Base-by-base conservation (phyloP, 2,113 vertebrate species). In the Paramormyrops kingsleyae region DNA sequence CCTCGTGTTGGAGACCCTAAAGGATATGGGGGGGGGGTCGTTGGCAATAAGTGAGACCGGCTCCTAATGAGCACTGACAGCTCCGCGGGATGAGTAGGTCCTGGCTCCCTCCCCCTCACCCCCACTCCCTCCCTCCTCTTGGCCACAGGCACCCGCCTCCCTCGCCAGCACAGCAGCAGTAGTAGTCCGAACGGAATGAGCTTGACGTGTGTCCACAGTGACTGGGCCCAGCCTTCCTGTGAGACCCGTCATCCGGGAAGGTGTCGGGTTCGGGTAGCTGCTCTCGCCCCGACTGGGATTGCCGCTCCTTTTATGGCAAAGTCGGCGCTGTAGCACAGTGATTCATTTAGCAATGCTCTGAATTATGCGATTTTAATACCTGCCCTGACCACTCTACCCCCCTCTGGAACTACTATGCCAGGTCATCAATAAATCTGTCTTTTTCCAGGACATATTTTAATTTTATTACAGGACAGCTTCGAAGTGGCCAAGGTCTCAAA, bases 61-160 rank as follows among this genome's bases (percentile, higher is more conserved):
- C 88, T 90, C 92, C 92, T 96, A 96, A 96, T 95, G 94, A 95
- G 94, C 94, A 96, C 91, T 95, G 95, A 95, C 95, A 94, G 94
- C 94, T 93, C 95, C 92, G 91, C 90, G 47, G 95, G 95, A 95
- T 94, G 93, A 94, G 93, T 94, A 92, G 92, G 93, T 92, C 90
- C 91, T 92, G 93, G 90, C 93, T 95, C 92, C 89, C 31, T 66
- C 89, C 87, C 59, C 39, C 62, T n/a, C 47, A 53, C 89, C 90
- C 90, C n/a, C 39, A 17, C 84, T 85, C 53, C n/a, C 7, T 77
- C 31, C 88, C 52, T 8, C 1, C 70, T 46, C 77, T 17, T 89
- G 42, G n/a, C 27, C 42, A 49, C 50, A 42, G 70, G 19, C 39
- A 56, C 83, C 44, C 24, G 0, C 1, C 19, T 84, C 24, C 9